Base-by-base conservation (phyloP, 2,797 vertebrate genomes). In the Pseudochromis fuscus region DNA sequence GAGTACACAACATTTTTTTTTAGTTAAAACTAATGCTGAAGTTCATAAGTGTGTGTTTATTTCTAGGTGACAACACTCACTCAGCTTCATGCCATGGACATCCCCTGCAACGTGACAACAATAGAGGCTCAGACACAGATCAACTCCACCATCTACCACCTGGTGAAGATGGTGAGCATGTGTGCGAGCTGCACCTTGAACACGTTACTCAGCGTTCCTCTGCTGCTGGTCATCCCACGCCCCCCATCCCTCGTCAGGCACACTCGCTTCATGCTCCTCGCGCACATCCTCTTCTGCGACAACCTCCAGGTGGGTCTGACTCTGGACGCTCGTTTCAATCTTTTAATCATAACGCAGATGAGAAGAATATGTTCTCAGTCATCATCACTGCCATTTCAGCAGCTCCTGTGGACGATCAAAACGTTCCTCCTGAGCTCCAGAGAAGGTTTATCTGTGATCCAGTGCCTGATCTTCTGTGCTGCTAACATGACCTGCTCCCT, bases 201-300 rank as follows among this genome's bases (percentile, higher is more conserved):
- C 75, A 55, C 59, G 0, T 1, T 71, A 1, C 80, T 88, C 46
- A 67, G 77, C 44, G 48, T 51, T 24, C 81, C 79, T 38, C 37
- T 84, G 11, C 40, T 84, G 46, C 21, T 86, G 37, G 70, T 69
- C 63, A 69, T 88, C 57, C 6, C 8, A 1, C 50, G 60, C 18
- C 28, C 74, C 1, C 87, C 77, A 0, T 75, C 83, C 7, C 66
- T 86, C 31, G 67, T 83, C 23, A 48, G 53, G 28, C 81, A 86
- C 31, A 52, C 82, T 46, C 83, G 75, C 69, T 89, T 77, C 62
- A 35, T 85, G 57, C 77, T 86, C 57, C 77, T 88, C 28, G 31
- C 52, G 25, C 76, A 87, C 25, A 74, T 87, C 66, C 84, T 87
- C 28, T 28, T 72, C 58, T 85, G 82, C n/a, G 45, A 78, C 68